A percentile compares a stretch with the other conserved stretches of the same genome.
Conservation (phyloP, 2,797 vertebrate species). For the Onychomys leucogaster region DNA sequence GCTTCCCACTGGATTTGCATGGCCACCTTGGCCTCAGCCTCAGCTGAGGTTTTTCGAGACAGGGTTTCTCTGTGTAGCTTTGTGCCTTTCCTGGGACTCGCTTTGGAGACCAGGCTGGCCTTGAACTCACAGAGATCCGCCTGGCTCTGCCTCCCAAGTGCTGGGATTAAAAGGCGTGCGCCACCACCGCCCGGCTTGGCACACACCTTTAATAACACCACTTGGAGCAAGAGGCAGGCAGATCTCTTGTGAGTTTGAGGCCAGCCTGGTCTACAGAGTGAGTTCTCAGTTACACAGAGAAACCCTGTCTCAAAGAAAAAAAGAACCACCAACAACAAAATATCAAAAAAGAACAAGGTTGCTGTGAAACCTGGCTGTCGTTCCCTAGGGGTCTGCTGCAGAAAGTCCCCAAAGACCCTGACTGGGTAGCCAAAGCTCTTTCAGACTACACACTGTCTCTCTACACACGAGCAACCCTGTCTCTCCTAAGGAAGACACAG, state of each 20-base stretch:
- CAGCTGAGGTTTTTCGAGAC: too few species aligned
- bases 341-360: not conserved
- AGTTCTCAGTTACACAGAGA: not conserved
- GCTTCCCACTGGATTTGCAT: not conserved
- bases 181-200: too few species aligned
- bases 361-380: not conserved
- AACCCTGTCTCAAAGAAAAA: not conserved
- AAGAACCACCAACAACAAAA: not conserved
- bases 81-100: too few species aligned
- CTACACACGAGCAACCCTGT: not conserved
- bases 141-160: too few species aligned
- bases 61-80: too few species aligned
- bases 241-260: not conserved
- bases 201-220: not conserved
- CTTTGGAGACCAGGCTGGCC: too few species aligned
- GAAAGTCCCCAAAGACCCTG: not conserved
- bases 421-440: not conserved
- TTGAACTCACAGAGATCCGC: too few species aligned
- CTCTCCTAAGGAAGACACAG: not conserved
- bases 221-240: not conserved
- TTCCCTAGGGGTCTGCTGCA: not conserved
- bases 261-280: not conserved
- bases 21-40: not conserved
- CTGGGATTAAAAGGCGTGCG: too few species aligned
- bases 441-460: conserved; percentile 5